phyloP scores from a whole-genome alignment of 1,140 invertebrate species.

The Drosophila nasuta region DNA sequence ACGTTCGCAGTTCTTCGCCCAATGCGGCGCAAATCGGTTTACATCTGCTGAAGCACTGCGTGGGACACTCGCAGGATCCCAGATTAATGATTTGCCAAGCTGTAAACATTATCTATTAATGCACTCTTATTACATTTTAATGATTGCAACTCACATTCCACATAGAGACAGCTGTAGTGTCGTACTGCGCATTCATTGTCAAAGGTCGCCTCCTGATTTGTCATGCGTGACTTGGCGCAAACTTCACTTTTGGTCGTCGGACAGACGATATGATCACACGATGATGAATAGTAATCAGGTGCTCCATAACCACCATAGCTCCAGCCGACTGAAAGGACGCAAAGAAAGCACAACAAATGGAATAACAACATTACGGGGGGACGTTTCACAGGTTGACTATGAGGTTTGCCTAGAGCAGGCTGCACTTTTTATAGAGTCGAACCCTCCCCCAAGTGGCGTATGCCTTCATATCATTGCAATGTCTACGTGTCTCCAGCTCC shows the following conservation, averaged over 20 bases:
- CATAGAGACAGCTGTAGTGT: constrained; percentile 40
- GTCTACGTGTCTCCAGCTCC: constrained; percentile 60
- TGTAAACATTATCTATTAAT: constrained; percentile 4
- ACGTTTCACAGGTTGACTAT: constrained; percentile 53
- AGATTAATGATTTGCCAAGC: constrained; percentile 57
- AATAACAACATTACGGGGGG: constrained; percentile 50
- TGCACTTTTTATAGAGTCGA: constrained; percentile 60
- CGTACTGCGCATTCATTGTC: constrained; percentile 51
- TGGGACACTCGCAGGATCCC: constrained; percentile 44
- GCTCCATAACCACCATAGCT: constrained; percentile 30
- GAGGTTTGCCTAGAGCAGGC: constrained; percentile 36
- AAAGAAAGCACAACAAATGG: constrained; percentile 17
- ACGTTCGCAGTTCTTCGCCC: constrained; percentile 13
- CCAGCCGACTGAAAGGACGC: constrained; percentile 22
- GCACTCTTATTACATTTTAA: too few species aligned
- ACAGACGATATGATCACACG: constrained; percentile 39
- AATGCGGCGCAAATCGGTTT: constrained; percentile 29
- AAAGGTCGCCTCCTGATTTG: constrained; percentile 49
- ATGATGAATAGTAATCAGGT: constrained; percentile 14
- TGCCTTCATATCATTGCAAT: constrained; percentile 62
- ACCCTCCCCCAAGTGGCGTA: not conserved
- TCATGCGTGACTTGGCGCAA: constrained; percentile 34
- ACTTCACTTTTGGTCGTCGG: constrained; percentile 19
- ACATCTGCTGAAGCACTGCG: not conserved
- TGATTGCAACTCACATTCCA: constrained; percentile 32